A percentile compares a stretch with the other conserved stretches of the same genome.
Evolutionary conservation across 2,113 vertebrate species (phyloP).

Genomic region (Gopherus flavomarginatus): DNA sequence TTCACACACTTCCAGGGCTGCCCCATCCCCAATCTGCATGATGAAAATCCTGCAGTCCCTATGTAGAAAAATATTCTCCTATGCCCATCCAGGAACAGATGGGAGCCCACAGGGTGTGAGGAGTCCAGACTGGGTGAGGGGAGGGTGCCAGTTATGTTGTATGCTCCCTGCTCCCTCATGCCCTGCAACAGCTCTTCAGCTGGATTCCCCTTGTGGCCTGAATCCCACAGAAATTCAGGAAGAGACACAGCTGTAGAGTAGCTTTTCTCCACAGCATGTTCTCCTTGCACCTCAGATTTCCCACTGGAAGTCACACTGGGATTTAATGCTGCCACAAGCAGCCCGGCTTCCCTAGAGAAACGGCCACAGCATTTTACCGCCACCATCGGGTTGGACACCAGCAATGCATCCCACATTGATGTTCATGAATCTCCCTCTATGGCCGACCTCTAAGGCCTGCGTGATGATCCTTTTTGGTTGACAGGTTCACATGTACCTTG

Average conservation of each 20-base stretch:
- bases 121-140: too few species aligned
- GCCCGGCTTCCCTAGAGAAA: too few species aligned
- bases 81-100: too few species aligned
- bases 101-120: too few species aligned
- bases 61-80: too few species aligned
- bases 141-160: too few species aligned
- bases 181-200: not conserved
- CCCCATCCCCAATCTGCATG: too few species aligned
- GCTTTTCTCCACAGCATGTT: not conserved
- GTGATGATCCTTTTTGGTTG: not conserved
- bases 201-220: not conserved
- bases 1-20: too few species aligned
- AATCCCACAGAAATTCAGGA: not conserved
- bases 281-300: not conserved
- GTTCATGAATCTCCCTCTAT: too few species aligned
- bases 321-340: too few species aligned
- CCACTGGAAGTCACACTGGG: not conserved
- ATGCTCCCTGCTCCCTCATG: too few species aligned
- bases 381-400: not conserved
- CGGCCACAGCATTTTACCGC: not conserved
- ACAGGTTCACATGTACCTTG: not conserved
- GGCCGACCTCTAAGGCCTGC: not conserved
- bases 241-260: not conserved
- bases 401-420: not conserved
- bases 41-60: too few species aligned